Evolutionary conservation across 2,113 vertebrate species (phyloP).

Genomic region (Morone chrysops): DNA sequence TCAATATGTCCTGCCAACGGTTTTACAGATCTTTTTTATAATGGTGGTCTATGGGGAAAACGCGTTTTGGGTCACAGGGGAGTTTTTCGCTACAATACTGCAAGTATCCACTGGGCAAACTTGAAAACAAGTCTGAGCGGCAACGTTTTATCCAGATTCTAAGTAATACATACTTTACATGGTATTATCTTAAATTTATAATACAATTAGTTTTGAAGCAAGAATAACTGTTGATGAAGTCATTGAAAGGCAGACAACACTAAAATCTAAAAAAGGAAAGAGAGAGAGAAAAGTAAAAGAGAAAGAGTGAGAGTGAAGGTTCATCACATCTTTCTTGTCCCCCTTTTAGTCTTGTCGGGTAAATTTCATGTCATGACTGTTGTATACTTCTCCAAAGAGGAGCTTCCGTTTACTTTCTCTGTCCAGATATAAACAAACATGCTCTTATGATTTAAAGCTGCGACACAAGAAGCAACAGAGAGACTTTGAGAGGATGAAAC

Average conservation of each 20-base stretch:
- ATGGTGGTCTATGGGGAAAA: too few species aligned
- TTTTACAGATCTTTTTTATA: too few species aligned
- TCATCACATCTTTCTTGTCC: not conserved
- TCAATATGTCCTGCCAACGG: too few species aligned
- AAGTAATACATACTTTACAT: too few species aligned
- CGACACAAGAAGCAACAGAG: not conserved
- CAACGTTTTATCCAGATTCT: too few species aligned
- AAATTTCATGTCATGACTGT: not conserved
- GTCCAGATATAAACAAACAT: conserved; percentile 5
- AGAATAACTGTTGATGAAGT: too few species aligned
- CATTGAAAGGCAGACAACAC: not conserved
- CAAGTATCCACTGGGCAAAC: too few species aligned
- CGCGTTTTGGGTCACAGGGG: too few species aligned
- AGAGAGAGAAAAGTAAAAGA: too few species aligned
- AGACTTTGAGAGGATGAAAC: not conserved
- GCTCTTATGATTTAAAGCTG: not conserved
- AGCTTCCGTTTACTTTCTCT: conserved; percentile 16
- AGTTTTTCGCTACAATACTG: too few species aligned
- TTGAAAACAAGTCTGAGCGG: too few species aligned
- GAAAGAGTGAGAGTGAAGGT: not conserved
- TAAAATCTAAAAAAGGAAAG: not conserved
- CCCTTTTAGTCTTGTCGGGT: not conserved
- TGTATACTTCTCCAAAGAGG: not conserved
- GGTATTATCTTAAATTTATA: too few species aligned
- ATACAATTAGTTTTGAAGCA: not conserved